phyloP scores from a whole-genome alignment of 2,113 vertebrate genomes.

The Lasiurus borealis region DNA sequence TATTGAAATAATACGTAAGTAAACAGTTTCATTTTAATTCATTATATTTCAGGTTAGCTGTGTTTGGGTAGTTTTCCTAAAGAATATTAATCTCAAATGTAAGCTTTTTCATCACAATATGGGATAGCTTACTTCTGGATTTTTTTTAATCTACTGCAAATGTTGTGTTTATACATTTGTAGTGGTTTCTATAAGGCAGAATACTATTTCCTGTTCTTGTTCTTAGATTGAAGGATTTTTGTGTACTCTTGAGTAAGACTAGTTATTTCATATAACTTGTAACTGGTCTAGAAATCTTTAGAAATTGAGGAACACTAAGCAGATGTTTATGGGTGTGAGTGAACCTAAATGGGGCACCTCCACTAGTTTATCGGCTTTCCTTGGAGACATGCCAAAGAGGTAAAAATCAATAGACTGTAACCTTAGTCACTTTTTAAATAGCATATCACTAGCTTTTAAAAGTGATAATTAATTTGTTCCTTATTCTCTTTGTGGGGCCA shows the following conservation, averaged over 20 bases:
- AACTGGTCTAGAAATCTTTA: neutral
- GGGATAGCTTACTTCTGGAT: neutral
- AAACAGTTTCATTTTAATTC: neutral
- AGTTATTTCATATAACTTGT: neutral
- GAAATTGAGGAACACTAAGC: neutral
- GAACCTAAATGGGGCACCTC: neutral
- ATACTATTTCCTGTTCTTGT: neutral
- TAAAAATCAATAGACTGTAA: neutral
- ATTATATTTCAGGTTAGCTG: conserved; percentile 17
- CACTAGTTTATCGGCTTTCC: neutral
- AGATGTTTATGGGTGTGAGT: neutral
- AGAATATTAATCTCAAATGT: neutral
- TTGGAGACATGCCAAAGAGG: neutral
- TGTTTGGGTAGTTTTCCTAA: neutral
- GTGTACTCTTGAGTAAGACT: neutral
- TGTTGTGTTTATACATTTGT: neutral
- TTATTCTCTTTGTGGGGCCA: neutral
- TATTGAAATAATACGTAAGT: neutral
- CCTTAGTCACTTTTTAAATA: neutral
- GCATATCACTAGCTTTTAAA: conserved; percentile 38
- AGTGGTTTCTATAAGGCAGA: neutral
- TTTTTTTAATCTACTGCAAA: neutral
- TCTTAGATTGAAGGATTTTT: neutral
- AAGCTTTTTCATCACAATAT: neutral
- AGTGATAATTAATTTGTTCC: conserved; percentile 20